A percentile compares a stretch with the other conserved stretches of the same genome.
These are phyloP conservation scores for Enteromius argenteus DNA, from an alignment of 2,797 vertebrate genomes.

Conservation along the genomic window DNA sequence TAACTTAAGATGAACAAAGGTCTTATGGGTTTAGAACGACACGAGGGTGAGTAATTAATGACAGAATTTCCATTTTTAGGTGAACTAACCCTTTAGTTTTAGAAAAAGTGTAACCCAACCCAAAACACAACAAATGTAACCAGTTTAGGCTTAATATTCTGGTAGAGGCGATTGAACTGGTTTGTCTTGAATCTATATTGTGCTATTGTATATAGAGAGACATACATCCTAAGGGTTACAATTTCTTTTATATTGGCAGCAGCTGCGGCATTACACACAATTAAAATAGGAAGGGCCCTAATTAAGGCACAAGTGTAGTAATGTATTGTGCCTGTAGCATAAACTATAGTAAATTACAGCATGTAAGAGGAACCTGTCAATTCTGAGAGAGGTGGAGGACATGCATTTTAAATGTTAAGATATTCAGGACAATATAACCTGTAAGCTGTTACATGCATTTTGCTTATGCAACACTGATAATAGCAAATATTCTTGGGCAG, in stretches of 20 bases:
- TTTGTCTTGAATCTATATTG: not conserved
- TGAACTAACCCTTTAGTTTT: not conserved
- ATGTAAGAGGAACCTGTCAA: not conserved
- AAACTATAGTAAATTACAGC: not conserved
- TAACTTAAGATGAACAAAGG: too few species aligned
- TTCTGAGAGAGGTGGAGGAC: not conserved
- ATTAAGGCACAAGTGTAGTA: not conserved
- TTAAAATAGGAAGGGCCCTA: not conserved
- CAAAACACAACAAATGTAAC: not conserved
- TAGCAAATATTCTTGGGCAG: not conserved
- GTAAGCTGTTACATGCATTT: not conserved
- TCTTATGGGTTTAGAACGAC: too few species aligned
- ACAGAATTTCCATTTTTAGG: too few species aligned
- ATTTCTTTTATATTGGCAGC: not conserved
- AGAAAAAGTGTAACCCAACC: not conserved
- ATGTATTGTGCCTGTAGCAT: not conserved
- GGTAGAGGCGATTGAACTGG: not conserved
- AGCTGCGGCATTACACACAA: not conserved
- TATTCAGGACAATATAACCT: not conserved
- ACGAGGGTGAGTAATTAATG: too few species aligned
- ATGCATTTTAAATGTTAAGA: not conserved
- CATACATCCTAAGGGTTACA: not conserved
- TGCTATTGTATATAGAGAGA: not conserved
- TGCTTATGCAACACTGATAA: not conserved
- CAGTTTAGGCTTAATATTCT: not conserved